A percentile compares a stretch with the other conserved stretches of the same genome.
Conservation (phyloP, 2,888 invertebrate genomes). For the Trachelus tabidus region DNA sequence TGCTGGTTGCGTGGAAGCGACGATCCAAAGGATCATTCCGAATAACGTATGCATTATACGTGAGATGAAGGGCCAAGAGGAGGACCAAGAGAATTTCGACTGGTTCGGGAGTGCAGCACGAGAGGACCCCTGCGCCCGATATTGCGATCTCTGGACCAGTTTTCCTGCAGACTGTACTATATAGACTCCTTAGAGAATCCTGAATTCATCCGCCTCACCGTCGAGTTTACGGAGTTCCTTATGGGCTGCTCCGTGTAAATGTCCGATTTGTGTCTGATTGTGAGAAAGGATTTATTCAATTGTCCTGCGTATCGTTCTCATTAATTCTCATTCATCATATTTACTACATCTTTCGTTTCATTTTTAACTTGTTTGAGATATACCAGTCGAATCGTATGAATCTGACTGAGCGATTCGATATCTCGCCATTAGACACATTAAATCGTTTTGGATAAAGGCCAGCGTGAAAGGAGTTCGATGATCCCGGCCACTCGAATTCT, state of each 20-base stretch:
- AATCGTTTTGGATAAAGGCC: not conserved
- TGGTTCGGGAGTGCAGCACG: not conserved
- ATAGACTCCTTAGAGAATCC: not conserved
- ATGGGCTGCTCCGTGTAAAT: not conserved
- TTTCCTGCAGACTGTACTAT: constrained; percentile 31
- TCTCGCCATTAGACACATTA: not conserved
- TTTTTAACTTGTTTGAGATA: not conserved
- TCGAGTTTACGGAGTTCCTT: not conserved
- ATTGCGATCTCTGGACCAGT: constrained; percentile 40
- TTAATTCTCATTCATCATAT: no score
- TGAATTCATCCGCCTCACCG: not conserved
- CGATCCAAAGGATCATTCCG: not conserved
- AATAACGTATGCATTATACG: not conserved
- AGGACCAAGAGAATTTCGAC: not conserved
- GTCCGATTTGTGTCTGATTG: not conserved
- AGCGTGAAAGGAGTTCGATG: constrained; percentile 1
- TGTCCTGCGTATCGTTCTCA: no score
- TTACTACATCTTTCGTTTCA: not conserved
- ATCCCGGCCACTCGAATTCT: not conserved
- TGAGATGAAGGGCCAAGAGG: not conserved
- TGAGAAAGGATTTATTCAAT: not conserved
- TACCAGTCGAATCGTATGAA: not conserved
- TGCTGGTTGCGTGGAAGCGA: not conserved
- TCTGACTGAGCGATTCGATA: not conserved
- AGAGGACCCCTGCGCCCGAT: constrained; percentile 36